Evolutionary conservation across 1,140 invertebrate species (phyloP).

Genomic region (Micrasema minimum): DNA sequence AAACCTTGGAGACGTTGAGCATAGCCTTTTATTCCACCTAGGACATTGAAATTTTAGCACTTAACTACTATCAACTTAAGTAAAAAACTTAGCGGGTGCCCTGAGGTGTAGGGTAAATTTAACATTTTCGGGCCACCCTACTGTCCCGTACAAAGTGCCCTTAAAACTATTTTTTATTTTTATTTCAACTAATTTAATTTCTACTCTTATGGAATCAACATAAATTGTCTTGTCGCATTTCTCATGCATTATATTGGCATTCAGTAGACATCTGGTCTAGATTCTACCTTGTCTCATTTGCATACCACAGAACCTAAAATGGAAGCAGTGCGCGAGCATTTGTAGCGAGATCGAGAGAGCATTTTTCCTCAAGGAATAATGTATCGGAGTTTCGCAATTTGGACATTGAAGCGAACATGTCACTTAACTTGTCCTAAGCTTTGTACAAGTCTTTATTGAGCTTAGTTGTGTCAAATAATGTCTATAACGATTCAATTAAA

Average conservation of each 20-base stretch:
- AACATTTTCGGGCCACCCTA: too few species aligned
- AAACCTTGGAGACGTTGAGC: too few species aligned
- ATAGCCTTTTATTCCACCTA: too few species aligned
- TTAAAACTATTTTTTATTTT: too few species aligned
- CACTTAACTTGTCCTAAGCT: background rate
- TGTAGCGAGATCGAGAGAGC: conserved; percentile 16
- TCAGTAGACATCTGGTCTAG: conserved; percentile 20
- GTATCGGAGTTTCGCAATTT: background rate
- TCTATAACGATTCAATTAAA: too few species aligned
- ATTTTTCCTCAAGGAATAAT: conserved; percentile 8
- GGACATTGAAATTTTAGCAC: too few species aligned
- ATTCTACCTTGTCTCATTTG: conserved; percentile 27
- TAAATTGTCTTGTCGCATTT: background rate
- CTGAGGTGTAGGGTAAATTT: too few species aligned
- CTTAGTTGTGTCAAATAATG: too few species aligned
- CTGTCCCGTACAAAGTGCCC: too few species aligned
- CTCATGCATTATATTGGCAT: conserved; percentile 13
- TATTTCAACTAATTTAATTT: background rate
- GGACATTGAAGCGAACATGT: background rate
- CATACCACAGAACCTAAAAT: background rate
- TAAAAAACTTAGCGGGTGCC: too few species aligned
- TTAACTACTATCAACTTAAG: too few species aligned
- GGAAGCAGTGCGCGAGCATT: background rate
- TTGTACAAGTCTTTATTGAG: too few species aligned
- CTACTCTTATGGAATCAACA: background rate